These are phyloP conservation scores for Diadegma fenestrale DNA, from an alignment of 2,888 invertebrate genomes.

Conservation along the genomic window DNA sequence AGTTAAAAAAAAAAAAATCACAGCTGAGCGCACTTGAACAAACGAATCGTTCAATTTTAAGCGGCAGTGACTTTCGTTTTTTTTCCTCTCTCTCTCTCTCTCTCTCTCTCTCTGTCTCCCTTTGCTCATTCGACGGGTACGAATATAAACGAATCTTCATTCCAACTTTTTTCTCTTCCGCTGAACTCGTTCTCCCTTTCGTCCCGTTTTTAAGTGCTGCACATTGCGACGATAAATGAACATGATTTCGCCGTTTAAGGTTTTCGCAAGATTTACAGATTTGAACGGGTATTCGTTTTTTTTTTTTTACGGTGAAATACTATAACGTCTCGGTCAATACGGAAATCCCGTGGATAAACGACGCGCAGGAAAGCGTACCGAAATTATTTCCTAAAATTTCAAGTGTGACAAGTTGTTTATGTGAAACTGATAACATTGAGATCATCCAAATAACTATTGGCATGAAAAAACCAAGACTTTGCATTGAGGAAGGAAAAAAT, in stretches of 20 bases:
- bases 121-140: slow-evolving; percentile 25
- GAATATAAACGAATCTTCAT: slow-evolving; percentile 52
- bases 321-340: neutral
- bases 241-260: slow-evolving; percentile 4
- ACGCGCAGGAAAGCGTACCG: neutral
- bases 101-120: slow-evolving; percentile 17
- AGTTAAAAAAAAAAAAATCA: slow-evolving; percentile 53
- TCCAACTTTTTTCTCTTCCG: neutral
- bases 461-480: neutral
- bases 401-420: neutral
- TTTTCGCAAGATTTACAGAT: neutral
- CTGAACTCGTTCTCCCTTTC: slow-evolving; percentile 9
- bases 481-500: neutral
- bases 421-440: neutral
- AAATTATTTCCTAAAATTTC: neutral
- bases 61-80: slow-evolving; percentile 63
- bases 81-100: slow-evolving; percentile 15
- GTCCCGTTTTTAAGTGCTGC: slow-evolving; percentile 25
- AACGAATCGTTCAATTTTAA: slow-evolving; percentile 58
- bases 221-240: neutral
- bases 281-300: neutral
- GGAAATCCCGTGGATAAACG: neutral
- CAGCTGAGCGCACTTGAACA: slow-evolving; percentile 61
- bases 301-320: neutral
- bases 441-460: neutral